A percentile compares a stretch with the other conserved stretches of the same genome.
These are phyloP conservation scores for Amphiduros pacificus DNA, from an alignment of 2,888 invertebrate species.

Conservation along the genomic window DNA sequence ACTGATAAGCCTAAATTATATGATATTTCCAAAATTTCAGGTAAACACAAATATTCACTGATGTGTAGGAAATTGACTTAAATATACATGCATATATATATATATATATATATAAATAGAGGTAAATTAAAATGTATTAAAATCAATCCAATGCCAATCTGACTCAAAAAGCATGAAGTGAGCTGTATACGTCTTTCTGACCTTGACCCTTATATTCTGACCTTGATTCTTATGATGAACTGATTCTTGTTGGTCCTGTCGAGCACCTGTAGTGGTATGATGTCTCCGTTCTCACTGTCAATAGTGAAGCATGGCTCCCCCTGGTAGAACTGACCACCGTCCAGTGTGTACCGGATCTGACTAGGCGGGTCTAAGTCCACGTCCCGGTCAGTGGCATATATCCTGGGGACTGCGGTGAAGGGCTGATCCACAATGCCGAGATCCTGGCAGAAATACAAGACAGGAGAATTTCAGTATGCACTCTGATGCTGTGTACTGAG, in stretches of 20 bases:
- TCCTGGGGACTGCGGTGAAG: slow-evolving; percentile 11
- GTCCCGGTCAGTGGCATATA: slow-evolving; percentile 22
- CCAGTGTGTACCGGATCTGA: slow-evolving; percentile 5
- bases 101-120: too few relatives aligned
- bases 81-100: too few relatives aligned
- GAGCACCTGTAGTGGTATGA: slow-evolving; percentile 16
- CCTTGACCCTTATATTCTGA: background rate
- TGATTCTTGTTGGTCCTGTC: slow-evolving; percentile 10
- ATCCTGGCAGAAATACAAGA: too few relatives aligned
- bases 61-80: too few relatives aligned
- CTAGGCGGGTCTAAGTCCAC: slow-evolving; percentile 18
- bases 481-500: too few relatives aligned
- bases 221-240: slow-evolving; percentile 19
- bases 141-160: too few relatives aligned
- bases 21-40: too few relatives aligned
- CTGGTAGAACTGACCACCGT: slow-evolving; percentile 9
- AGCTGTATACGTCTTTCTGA: too few relatives aligned
- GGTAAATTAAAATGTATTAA: too few relatives aligned
- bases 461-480: too few relatives aligned
- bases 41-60: too few relatives aligned
- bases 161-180: too few relatives aligned
- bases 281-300: slow-evolving; percentile 6
- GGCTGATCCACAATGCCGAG: background rate
- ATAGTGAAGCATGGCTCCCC: slow-evolving; percentile 10
- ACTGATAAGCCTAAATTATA: slow-evolving; percentile 21